A percentile compares a stretch with the other conserved stretches of the same genome.
Conservation (phyloP, 1,140 invertebrate species). For the Pseudomyrmex dendroicus region DNA sequence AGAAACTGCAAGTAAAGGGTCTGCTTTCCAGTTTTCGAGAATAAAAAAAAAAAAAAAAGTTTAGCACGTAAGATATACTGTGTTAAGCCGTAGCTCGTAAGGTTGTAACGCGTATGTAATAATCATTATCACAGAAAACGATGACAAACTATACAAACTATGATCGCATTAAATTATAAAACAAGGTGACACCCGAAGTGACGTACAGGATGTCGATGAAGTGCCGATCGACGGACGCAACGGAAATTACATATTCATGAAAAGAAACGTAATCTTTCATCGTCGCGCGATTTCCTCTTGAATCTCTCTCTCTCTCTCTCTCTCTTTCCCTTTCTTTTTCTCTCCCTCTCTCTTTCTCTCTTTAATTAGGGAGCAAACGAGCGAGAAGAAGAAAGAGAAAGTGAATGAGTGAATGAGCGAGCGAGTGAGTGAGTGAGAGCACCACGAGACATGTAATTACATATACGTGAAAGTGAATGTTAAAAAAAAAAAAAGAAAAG, state of each 20-base stretch:
- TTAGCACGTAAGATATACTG: slow-evolving; percentile 65
- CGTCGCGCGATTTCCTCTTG: background rate
- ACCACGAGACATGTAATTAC: slow-evolving; percentile 2
- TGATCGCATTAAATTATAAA: slow-evolving; percentile 59
- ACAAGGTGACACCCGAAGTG: slow-evolving; percentile 44
- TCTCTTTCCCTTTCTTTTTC: too few relatives aligned
- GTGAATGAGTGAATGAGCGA: slow-evolving; percentile 1
- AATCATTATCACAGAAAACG: slow-evolving; percentile 43
- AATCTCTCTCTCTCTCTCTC: background rate
- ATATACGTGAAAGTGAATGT: background rate
- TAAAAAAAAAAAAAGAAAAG: background rate
- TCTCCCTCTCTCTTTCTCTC: background rate
- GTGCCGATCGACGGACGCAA: slow-evolving; percentile 19
- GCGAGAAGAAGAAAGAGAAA: slow-evolving; percentile 34
- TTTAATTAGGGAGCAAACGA: slow-evolving; percentile 68
- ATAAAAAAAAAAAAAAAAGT: slow-evolving; percentile 25
- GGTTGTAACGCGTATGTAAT: slow-evolving; percentile 59
- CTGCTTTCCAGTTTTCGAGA: slow-evolving; percentile 48
- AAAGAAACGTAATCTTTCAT: slow-evolving; percentile 16
- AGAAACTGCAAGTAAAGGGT: slow-evolving; percentile 11
- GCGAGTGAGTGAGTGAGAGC: slow-evolving; percentile 9
- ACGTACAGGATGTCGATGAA: slow-evolving; percentile 21
- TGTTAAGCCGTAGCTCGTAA: slow-evolving; percentile 62
- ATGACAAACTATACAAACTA: slow-evolving; percentile 22
- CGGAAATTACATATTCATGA: slow-evolving; percentile 3